Conservation (phyloP, 92 coral and sea anemone genomes). For the Phenganax subtilis region DNA sequence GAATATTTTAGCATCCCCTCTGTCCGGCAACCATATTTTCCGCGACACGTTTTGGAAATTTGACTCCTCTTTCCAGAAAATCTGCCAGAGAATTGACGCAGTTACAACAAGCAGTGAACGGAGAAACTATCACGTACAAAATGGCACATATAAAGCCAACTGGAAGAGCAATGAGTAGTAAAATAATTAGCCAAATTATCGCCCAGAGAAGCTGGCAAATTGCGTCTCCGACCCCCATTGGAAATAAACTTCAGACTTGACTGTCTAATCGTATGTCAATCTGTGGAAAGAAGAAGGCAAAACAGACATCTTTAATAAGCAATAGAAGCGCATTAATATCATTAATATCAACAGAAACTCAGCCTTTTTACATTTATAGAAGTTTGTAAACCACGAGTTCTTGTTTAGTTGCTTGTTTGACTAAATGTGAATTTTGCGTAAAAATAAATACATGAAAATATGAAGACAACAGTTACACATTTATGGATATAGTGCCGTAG, state of each 20-base stretch:
- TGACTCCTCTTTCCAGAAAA: slow-evolving; percentile 78
- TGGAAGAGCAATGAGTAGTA: slow-evolving; percentile 69
- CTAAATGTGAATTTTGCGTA: too few relatives aligned
- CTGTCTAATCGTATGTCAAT: too few relatives aligned
- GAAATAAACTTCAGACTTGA: neutral
- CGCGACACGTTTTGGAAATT: slow-evolving; percentile 75
- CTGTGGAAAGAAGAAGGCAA: too few relatives aligned
- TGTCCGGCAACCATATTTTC: slow-evolving; percentile 67
- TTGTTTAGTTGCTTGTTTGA: too few relatives aligned
- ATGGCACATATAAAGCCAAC: slow-evolving; percentile 74
- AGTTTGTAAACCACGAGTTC: too few relatives aligned
- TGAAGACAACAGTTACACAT: too few relatives aligned
- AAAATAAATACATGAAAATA: too few relatives aligned
- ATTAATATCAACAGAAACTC: too few relatives aligned
- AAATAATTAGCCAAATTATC: slow-evolving; percentile 76
- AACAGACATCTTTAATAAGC: too few relatives aligned
- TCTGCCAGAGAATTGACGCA: slow-evolving; percentile 77
- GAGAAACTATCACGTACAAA: slow-evolving; percentile 69
- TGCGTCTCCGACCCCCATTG: slow-evolving; percentile 61
- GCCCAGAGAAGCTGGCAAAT: slow-evolving; percentile 83
- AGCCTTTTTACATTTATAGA: too few relatives aligned
- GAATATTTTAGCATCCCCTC: slow-evolving; percentile 57
- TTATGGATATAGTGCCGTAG: too few relatives aligned
- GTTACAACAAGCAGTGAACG: slow-evolving; percentile 81
- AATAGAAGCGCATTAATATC: too few relatives aligned